A percentile compares a stretch with the other conserved stretches of the same genome.
phyloP scores from a whole-genome alignment of 2,797 vertebrate genomes.

The Spea hammondii region DNA sequence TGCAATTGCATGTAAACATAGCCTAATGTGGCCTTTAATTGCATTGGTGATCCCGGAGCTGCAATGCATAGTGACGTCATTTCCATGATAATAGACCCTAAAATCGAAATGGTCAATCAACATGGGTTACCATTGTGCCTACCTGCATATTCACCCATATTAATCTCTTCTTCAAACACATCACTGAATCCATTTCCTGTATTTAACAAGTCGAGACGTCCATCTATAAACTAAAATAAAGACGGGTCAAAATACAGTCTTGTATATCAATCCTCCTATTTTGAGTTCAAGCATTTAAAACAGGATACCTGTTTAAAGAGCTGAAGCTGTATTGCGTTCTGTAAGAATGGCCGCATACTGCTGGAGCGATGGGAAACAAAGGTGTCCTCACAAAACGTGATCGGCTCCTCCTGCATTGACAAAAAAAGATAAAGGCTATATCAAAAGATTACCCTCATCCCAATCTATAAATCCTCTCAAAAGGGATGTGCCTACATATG shows the following conservation, averaged over 20 bases:
- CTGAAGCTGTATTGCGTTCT: constrained; percentile 94
- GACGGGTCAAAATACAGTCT: not conserved
- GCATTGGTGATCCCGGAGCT: no score
- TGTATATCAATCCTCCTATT: not conserved
- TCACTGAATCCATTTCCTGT: constrained; percentile 94
- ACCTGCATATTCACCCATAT: constrained; percentile 93
- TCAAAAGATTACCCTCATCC: no score
- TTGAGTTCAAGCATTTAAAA: not conserved
- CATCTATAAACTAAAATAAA: constrained; percentile 86
- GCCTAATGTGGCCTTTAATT: no score
- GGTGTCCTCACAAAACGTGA: constrained; percentile 89
- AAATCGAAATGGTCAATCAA: no score
- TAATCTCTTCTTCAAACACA: constrained; percentile 96
- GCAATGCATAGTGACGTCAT: no score
- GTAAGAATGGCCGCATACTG: constrained; percentile 92
- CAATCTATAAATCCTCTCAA: no score
- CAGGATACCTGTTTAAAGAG: constrained; percentile 90
- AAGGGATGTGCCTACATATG: no score
- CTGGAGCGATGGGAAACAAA: constrained; percentile 91
- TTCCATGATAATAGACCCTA: no score
- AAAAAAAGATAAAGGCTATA: no score
- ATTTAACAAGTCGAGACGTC: constrained; percentile 89
- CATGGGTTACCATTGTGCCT: constrained; percentile 23
- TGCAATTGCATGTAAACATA: no score
- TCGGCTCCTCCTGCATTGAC: constrained; percentile 82